Evolutionary conservation across 2,113 vertebrate species (phyloP), one percentile per base, ranked within the genome.

Genomic region (Scophthalmus maximus): DNA sequence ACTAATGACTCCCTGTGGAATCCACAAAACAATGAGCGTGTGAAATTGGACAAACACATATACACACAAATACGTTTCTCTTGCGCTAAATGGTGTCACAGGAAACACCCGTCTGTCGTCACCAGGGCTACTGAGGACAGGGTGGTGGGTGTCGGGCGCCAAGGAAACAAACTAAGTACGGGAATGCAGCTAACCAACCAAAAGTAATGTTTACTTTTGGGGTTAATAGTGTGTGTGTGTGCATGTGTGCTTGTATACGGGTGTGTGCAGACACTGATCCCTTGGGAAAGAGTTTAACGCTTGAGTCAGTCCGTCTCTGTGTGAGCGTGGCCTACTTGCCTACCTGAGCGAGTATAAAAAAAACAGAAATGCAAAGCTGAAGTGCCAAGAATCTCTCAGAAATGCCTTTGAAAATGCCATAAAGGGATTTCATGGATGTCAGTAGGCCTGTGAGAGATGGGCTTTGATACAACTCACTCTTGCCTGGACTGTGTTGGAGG

Each of bases 391-490:
- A 86, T 65, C 71, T 79, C 63, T 67, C 53, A 79, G 81, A 92
- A 90, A 80, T 81, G 52, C 80, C 86, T 89, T 88, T 91, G 83
- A 93, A 93, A 90, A 76, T 22, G 42, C 85, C 62, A 67, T 93
- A 91, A 93, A 93, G 93, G 85, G 93, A 92, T 94, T 93, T 92
- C 90, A 91, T 83, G 87, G 89, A 88, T 84, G 88, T 85, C 88
- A 88, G 85, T 84, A 74, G 85, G 84, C 88, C 85, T 68, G 69
- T 85, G 86, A 87, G 73, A 65, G 81, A 88, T 62, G 68, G 62
- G 76, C 92, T 95, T 95, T 93, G 91, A 93, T 93, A 94, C 73
- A 66, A 82, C 83, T 91, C 83, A 69, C 89, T 76, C 81, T 77
- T 62, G 78, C 84, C 81, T 71, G 79, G 40, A 85, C 80, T 68